Base-by-base conservation (phyloP, 2,113 vertebrate genomes). In the Noturus placidus region DNA sequence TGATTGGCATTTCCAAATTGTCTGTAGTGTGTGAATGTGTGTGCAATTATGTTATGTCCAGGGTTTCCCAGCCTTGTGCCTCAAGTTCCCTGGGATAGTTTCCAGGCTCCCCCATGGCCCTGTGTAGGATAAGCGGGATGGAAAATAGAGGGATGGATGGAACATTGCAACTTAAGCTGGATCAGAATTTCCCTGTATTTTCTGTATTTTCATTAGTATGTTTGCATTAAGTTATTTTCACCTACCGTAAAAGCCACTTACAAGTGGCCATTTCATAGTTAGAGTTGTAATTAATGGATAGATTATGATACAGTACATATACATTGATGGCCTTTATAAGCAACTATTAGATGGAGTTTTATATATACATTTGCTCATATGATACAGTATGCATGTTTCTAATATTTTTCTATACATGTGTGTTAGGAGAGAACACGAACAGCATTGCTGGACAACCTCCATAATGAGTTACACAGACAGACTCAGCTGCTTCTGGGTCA, bases 401-500 rank as follows among this genome's bases (percentile, higher is more conserved):
- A 67, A 54, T 82, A 57, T 59, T 79, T 87, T 72, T 42, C 33
- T 42, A 15, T 77, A 61, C 63, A 27, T 87, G 70, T 86, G 33
- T 56, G 22, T 50, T 82, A 99, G 98, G 97, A 99, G 82, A 94
- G 98, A 54, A 99, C 98, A 0, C 95, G 98, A 10, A 95, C 97
- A 0, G 98, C 97, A 11, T 89, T 99, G 87, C 74, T 99, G 88
- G 97, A 99, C 92, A 95, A 95, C 90, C 97, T 99, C 3, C 96
- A 97, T 0, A 97, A 99, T 0, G 97, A 99, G 46, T 95, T 99
- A 82, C 97, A 97, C 0, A 91, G 89, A 54, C 96, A 97, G 90
- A 98, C 97, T 0, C 98, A 98, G 92, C 91, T 95, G 91, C 98
- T 99, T 97, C 94, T 99, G 91, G 97, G 97, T 83, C 92, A 94